Percentiles rank a stretch among this genome's conserved stretches.
These are phyloP conservation scores for Paracentrotus lividus DNA, from an alignment of 53 echinoderm and acorn worm genomes.

Conservation along the genomic window DNA sequence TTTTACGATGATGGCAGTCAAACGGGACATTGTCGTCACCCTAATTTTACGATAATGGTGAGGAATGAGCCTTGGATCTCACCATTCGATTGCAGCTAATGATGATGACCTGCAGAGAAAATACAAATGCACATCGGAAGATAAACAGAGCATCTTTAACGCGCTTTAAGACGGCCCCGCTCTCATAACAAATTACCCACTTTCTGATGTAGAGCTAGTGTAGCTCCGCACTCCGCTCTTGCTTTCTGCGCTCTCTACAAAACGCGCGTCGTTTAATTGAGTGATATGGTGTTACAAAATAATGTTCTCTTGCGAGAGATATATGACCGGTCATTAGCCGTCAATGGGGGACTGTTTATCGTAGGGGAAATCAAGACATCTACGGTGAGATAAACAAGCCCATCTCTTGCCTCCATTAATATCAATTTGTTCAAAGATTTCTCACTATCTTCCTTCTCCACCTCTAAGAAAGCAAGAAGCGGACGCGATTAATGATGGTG, in stretches of 20 bases:
- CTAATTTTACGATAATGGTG: constrained; percentile 73
- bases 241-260: neutral
- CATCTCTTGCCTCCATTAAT: constrained; percentile 66
- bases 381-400: constrained; percentile 68
- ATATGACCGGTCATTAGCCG: constrained; percentile 69
- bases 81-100: constrained; percentile 32
- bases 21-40: constrained; percentile 51
- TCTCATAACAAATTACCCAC: constrained; percentile 65
- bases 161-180: constrained; percentile 36
- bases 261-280: constrained; percentile 65
- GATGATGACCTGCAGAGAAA: constrained; percentile 62
- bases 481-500: constrained; percentile 26
- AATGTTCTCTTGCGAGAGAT: constrained; percentile 65
- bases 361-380: constrained; percentile 70
- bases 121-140: constrained; percentile 59
- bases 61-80: constrained; percentile 47
- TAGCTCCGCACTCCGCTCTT: neutral
- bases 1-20: constrained; percentile 72
- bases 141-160: constrained; percentile 64
- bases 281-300: constrained; percentile 73
- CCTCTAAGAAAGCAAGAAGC: neutral
- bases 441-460: neutral
- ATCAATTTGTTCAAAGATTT: constrained; percentile 65
- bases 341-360: constrained; percentile 64
- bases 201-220: neutral